These are phyloP conservation scores for Drosophila recens DNA, from an alignment of 2,888 invertebrate species.

Conservation along the genomic window DNA sequence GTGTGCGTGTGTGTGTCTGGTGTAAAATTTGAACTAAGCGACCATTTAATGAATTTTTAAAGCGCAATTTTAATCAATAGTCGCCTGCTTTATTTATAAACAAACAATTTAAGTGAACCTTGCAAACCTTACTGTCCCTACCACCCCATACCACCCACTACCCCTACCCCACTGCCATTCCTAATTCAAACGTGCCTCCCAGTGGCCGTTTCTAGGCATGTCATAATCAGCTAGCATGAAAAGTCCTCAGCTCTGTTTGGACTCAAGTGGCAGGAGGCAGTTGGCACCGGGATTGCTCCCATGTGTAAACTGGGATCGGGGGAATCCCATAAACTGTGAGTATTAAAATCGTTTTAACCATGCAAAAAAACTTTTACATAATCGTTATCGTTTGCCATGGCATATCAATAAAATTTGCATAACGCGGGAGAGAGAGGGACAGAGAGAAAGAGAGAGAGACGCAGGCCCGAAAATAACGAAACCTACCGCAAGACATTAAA, in stretches of 20 bases:
- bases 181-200: conserved; percentile 1
- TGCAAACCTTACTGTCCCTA: not conserved
- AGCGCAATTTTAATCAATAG: conserved; percentile 75
- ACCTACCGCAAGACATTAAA: conserved; percentile 46
- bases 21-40: conserved; percentile 63
- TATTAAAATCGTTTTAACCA: conserved; percentile 70
- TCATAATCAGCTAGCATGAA: conserved; percentile 70
- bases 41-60: conserved; percentile 71
- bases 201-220: conserved; percentile 46
- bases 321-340: conserved; percentile 38
- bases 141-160: not conserved
- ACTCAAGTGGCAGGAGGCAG: conserved; percentile 22
- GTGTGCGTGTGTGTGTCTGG: conserved; percentile 29
- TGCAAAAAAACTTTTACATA: conserved; percentile 71
- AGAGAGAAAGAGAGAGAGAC: conserved; percentile 4
- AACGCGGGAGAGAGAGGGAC: conserved; percentile 38
- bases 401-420: conserved; percentile 78
- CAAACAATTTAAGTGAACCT: conserved; percentile 63
- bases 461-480: not conserved
- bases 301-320: conserved; percentile 37
- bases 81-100: conserved; percentile 69
- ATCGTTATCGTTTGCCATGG: conserved; percentile 68
- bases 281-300: conserved; percentile 58
- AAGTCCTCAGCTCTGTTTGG: conserved; percentile 27
- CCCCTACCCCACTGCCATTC: no score